Evolutionary conservation across 2,113 vertebrate genomes (phyloP).

Genomic region (Prinia subflava): DNA sequence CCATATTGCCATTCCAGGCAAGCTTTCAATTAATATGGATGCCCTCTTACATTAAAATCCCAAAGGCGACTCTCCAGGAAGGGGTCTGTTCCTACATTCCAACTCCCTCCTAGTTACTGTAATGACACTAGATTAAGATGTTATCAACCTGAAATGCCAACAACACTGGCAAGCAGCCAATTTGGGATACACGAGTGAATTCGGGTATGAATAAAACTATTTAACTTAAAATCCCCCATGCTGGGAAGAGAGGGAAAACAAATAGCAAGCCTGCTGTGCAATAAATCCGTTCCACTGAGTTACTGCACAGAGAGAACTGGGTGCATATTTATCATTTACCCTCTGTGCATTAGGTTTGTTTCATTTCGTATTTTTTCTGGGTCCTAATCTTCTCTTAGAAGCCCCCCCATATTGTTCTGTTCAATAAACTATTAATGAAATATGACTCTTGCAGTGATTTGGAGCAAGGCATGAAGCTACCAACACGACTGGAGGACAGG

Average conservation of each 20-base stretch:
- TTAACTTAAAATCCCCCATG: conserved; percentile 30
- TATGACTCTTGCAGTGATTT: not conserved
- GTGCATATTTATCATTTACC: conserved; percentile 21
- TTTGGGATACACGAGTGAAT: conserved; percentile 35
- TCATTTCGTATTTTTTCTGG: not conserved
- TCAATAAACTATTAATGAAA: conserved; percentile 7
- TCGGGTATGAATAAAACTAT: conserved; percentile 18
- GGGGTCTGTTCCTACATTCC: not conserved
- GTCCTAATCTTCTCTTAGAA: not conserved
- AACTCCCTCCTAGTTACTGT: not conserved
- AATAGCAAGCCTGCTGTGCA: conserved; percentile 19
- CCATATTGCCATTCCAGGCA: not conserved
- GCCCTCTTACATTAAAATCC: not conserved
- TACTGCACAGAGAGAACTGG: not conserved
- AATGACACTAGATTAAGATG: conserved; percentile 54
- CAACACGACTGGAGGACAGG: not conserved
- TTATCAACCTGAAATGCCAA: conserved; percentile 42
- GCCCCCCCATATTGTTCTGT: not conserved
- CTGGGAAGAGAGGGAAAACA: conserved; percentile 12
- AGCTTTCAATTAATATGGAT: not conserved
- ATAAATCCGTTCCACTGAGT: conserved; percentile 23
- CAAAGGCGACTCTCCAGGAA: not conserved
- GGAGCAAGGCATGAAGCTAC: not conserved
- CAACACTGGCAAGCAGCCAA: conserved; percentile 48
- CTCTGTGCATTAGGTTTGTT: not conserved